These are phyloP conservation scores for Beroe forskalii DNA, from an alignment of 37 sponge, comb jelly and placozoan species.

Conservation along the genomic window DNA sequence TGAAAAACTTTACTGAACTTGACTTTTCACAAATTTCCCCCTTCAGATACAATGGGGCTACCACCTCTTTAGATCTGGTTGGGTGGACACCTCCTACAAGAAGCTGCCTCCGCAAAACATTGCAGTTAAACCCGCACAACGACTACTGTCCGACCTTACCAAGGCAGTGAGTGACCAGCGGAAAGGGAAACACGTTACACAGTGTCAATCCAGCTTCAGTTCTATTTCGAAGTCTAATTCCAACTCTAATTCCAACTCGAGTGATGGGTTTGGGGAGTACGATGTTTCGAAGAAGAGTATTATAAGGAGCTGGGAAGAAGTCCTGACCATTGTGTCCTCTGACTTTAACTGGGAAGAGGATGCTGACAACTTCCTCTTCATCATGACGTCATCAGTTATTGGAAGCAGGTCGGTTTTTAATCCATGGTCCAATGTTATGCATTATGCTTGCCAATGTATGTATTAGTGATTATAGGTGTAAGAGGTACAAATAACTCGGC, in stretches of 20 bases:
- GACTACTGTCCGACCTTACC: slow-evolving; percentile 28
- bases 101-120: slow-evolving; percentile 4
- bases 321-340: not conserved
- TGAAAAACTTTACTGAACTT: not conserved
- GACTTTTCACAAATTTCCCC: not conserved
- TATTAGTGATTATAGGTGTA: no score
- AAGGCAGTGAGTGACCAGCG: not conserved
- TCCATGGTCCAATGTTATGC: not conserved
- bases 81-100: not conserved
- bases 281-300: not conserved
- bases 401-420: not conserved
- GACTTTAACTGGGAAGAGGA: slow-evolving; percentile 35
- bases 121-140: slow-evolving; percentile 1
- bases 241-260: not conserved
- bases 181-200: not conserved
- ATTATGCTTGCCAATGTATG: no score
- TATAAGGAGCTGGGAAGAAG: slow-evolving; percentile 45
- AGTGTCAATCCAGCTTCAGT: not conserved
- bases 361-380: not conserved
- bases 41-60: slow-evolving; percentile 50
- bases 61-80: slow-evolving; percentile 18
- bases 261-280: not conserved
- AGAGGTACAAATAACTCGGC: no score
- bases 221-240: not conserved
- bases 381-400: slow-evolving; percentile 2